Conservation (phyloP, 1,140 invertebrate genomes). For the Luehdorfia chinensis region DNA sequence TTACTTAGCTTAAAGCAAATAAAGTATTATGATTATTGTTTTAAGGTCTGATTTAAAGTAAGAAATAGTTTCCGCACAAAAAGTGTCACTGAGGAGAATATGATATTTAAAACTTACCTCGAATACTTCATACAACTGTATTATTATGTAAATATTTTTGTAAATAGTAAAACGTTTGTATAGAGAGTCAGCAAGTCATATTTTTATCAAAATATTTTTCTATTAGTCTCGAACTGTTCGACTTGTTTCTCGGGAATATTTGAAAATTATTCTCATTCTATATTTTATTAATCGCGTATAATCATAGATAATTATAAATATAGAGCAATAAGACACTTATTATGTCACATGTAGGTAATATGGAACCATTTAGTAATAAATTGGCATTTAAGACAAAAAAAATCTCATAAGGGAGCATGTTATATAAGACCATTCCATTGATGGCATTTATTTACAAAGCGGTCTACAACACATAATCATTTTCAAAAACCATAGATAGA, state of each 20-base stretch:
- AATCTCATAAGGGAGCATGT: conserved; percentile 9
- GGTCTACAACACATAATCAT: not conserved
- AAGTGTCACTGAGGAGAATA: not conserved
- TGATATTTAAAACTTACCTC: too few species aligned
- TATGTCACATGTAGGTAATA: conserved; percentile 20
- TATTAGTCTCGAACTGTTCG: conserved; percentile 36
- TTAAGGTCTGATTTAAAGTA: not conserved
- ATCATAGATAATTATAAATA: conserved; percentile 1
- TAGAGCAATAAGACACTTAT: not conserved
- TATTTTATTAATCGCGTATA: not conserved
- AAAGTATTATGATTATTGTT: not conserved
- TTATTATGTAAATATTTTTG: conserved; percentile 50
- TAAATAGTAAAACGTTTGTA: conserved; percentile 58
- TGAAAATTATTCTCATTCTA: not conserved
- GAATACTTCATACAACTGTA: conserved; percentile 1
- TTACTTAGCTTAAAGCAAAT: not conserved
- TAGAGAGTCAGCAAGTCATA: conserved; percentile 57
- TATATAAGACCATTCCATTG: conserved; percentile 30
- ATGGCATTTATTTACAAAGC: conserved; percentile 29
- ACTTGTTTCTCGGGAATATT: conserved; percentile 21
- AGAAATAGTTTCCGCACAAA: conserved; percentile 13
- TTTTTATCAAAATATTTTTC: conserved; percentile 72
- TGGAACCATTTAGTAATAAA: conserved; percentile 50
- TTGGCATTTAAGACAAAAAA: conserved; percentile 14
- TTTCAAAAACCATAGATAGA: conserved; percentile 13